A percentile compares a stretch with the other conserved stretches of the same genome.
These are phyloP conservation scores for Tolypeutes matacus DNA, from an alignment of 2,797 vertebrate species.

Conservation along the genomic window DNA sequence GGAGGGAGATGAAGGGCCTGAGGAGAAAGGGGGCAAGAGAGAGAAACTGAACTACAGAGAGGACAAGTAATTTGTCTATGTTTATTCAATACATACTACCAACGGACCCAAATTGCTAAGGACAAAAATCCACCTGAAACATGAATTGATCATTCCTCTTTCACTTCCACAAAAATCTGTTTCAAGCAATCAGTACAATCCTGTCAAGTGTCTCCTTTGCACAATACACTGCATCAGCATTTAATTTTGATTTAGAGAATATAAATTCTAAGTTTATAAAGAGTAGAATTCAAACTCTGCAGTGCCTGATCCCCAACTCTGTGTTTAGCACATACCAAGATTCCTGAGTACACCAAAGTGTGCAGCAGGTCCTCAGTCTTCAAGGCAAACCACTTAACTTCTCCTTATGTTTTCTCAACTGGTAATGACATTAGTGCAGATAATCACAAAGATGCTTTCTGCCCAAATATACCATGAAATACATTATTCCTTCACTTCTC, in stretches of 20 bases:
- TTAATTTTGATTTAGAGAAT: not conserved
- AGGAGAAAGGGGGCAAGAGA: not conserved
- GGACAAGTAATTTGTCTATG: not conserved
- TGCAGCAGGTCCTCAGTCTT: not conserved
- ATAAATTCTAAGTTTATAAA: not conserved
- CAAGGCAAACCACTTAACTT: not conserved
- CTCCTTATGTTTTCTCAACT: slow-evolving; percentile 7
- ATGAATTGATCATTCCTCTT: slow-evolving; percentile 9
- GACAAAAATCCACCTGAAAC: slow-evolving; percentile 9
- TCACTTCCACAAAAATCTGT: not conserved
- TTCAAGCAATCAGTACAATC: slow-evolving; percentile 11
- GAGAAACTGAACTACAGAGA: not conserved
- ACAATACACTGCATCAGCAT: not conserved
- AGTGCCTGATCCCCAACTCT: not conserved
- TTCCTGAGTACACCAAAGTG: not conserved
- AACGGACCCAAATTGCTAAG: not conserved
- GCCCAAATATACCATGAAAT: slow-evolving; percentile 11
- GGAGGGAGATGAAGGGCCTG: not conserved
- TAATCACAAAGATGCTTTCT: slow-evolving; percentile 15
- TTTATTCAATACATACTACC: not conserved
- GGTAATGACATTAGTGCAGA: not conserved
- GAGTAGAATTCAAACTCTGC: not conserved
- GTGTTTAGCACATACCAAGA: not conserved
- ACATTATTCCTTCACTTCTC: not conserved
- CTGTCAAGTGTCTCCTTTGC: not conserved